Conservation (phyloP, 2,888 invertebrate genomes). For the Rotaria magnacalcarata region DNA sequence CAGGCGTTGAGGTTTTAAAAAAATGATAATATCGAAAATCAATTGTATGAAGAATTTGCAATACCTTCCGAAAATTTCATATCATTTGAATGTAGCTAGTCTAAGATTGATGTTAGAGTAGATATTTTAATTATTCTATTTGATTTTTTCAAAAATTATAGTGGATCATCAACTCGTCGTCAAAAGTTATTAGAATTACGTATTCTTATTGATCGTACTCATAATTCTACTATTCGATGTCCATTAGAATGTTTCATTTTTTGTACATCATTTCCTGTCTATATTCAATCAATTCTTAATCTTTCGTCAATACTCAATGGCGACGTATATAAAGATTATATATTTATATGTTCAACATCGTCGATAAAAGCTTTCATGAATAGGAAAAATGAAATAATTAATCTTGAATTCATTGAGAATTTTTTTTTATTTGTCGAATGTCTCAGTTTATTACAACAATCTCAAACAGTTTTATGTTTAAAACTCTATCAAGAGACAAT, state of each 20-base stretch:
- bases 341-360: not conserved
- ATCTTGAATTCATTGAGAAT: not conserved
- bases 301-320: not conserved
- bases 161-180: not conserved
- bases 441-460: not conserved
- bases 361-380: not conserved
- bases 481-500: not conserved
- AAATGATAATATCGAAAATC: too few species aligned
- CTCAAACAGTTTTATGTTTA: not conserved
- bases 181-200: not conserved
- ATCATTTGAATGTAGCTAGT: too few species aligned
- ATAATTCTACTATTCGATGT: not conserved
- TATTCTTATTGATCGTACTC: not conserved
- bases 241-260: slow-evolving; percentile 17
- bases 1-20: too few species aligned
- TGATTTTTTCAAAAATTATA: not conserved
- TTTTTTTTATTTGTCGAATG: not conserved
- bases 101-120: too few species aligned
- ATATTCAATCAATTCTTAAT: not conserved
- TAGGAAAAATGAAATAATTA: not conserved
- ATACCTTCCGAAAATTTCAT: too few species aligned
- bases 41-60: too few species aligned
- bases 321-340: not conserved
- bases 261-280: slow-evolving; percentile 25
- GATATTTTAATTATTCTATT: not conserved